Evolutionary conservation across 2,113 vertebrate species (phyloP).

Genomic region (Corapipo altera): DNA sequence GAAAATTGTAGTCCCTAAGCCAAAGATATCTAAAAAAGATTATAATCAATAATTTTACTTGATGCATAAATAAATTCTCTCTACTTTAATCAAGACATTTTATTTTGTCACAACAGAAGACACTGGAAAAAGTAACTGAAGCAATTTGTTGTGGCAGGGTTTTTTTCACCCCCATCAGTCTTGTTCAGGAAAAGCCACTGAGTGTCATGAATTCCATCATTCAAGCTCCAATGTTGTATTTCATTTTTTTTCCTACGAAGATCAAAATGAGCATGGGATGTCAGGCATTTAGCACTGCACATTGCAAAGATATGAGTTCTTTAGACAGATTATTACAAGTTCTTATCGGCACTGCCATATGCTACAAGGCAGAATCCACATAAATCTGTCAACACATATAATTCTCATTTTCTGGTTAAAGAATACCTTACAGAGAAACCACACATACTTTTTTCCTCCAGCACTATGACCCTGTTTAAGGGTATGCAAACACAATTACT

Average conservation of each 20-base stretch:
- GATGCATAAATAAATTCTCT: neutral
- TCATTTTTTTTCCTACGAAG: neutral
- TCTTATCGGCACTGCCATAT: conserved; percentile 13
- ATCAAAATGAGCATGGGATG: neutral
- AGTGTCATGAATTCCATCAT: conserved; percentile 11
- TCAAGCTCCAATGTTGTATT: neutral
- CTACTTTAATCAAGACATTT: neutral
- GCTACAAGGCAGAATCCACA: neutral
- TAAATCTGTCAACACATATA: neutral
- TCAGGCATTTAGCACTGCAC: neutral
- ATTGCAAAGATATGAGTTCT: neutral
- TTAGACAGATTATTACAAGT: neutral
- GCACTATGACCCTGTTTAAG: neutral
- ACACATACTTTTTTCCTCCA: neutral
- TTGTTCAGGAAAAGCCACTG: neutral
- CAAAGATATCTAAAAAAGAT: neutral
- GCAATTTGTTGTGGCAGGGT: accelerated
- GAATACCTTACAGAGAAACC: neutral
- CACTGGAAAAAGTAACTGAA: neutral
- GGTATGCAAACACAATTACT: neutral
- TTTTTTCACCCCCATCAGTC: neutral
- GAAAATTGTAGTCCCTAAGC: neutral
- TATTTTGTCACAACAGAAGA: neutral
- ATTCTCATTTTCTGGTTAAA: neutral
- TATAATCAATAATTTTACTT: neutral